A percentile compares a stretch with the other conserved stretches of the same genome.
These are phyloP conservation scores for Herminia tarsipennalis DNA, from an alignment of 2,888 invertebrate species.

Conservation along the genomic window DNA sequence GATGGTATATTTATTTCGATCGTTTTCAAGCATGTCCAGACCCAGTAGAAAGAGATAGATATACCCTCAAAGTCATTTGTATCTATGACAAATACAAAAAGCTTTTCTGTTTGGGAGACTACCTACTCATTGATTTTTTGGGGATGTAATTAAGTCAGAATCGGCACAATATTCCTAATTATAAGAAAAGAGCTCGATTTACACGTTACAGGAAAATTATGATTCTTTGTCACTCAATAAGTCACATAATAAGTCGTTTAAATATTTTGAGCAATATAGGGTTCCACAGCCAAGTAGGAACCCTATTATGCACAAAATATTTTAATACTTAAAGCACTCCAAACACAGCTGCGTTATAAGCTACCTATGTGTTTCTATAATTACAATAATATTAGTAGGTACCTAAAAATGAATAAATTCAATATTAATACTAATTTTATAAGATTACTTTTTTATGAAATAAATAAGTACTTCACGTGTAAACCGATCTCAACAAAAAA, in stretches of 20 bases:
- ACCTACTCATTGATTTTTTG: not conserved
- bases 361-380: not conserved
- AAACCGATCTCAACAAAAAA: constrained; percentile 23
- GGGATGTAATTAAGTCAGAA: not conserved
- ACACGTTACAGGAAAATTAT: constrained; percentile 17
- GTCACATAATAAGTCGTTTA: not conserved
- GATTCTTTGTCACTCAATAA: constrained; percentile 1
- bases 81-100: not conserved
- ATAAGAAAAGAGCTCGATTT: constrained; percentile 14
- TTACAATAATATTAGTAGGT: not conserved
- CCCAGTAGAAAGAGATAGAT: too few relatives aligned
- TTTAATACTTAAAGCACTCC: constrained; percentile 2
- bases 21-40: too few relatives aligned
- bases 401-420: too few relatives aligned
- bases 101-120: not conserved
- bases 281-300: constrained; percentile 16
- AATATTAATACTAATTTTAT: too few relatives aligned
- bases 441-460: too few relatives aligned
- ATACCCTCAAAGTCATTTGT: not conserved
- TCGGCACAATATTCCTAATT: not conserved
- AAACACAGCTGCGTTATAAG: not conserved
- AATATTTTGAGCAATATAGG: not conserved
- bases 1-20: too few relatives aligned
- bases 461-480: constrained; percentile 11
- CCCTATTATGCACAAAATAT: not conserved